Base-by-base conservation (phyloP, 2,113 vertebrate species). In the Lepidothrix coronata region DNA sequence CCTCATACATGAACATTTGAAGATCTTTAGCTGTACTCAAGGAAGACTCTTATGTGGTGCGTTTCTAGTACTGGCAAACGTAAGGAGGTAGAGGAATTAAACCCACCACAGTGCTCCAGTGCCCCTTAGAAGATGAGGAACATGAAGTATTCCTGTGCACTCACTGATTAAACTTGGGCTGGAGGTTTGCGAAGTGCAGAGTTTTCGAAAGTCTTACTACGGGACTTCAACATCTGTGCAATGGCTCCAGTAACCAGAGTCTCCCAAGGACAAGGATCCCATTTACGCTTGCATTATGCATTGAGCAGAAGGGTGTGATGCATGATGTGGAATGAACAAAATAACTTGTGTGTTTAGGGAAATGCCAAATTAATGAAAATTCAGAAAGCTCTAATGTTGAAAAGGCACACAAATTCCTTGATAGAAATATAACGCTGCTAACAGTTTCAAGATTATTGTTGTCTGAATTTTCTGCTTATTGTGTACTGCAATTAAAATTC, bases 121-220 rank as follows among this genome's bases (percentile, higher is more conserved):
- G 89, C 88, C 93, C 96, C 85, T 93, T 96, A 97, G 81, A 97
- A 97, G 96, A 97, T 91, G 95, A 97, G 95, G 85, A 97, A 86
- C 95, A 65, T 41, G 82, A 96, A 91, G 93, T 95, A 88, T 93
- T 82, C 87, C 92, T 20, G 86, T 71, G 85, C 87, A 89, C 65
- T 95, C 96, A 91, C 80, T 95, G 90, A 73, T 96, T 94, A 96
- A 94, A 87, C 95, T 94, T 94, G 95, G 94, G 95, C 96, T 97
- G 96, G 97, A 98, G 97, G 96, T 98, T 97, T 97, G 97, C 96
- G 96, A 97, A 97, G 96, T 93, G 96, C 97, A 97, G 93, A 96
- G 79, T 96, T 97, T 94, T 95, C 84, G 89, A 94, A 96, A 59
- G 91, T 96, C 94, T 97, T 94, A 68, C 96, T 95, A 86, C 88